Conservation (phyloP, 2,113 vertebrate species). For the Poeciliopsis prolifica region DNA sequence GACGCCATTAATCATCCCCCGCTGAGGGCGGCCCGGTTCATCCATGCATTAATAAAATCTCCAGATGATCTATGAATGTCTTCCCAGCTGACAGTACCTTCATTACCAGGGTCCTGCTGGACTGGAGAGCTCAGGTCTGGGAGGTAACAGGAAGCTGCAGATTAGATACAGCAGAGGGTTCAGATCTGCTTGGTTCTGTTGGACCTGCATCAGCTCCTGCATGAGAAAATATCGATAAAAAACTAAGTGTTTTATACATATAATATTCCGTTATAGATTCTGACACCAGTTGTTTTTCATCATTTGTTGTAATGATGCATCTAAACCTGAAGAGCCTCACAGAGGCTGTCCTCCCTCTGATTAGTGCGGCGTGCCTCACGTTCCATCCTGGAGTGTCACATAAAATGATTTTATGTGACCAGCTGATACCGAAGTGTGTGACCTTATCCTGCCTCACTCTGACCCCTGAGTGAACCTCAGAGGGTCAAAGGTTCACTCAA, state of each 20-base stretch:
- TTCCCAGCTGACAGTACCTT: slow-evolving; percentile 60
- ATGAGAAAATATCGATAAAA: neutral
- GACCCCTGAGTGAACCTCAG: too few relatives aligned
- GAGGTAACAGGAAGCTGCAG: slow-evolving; percentile 22
- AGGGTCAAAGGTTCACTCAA: too few relatives aligned
- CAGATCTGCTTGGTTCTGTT: neutral
- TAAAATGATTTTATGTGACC: slow-evolving; percentile 32
- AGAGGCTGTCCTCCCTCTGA: neutral
- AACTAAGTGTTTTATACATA: too few relatives aligned
- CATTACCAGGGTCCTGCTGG: slow-evolving; percentile 51
- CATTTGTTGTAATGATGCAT: neutral
- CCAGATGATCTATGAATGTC: slow-evolving; percentile 75
- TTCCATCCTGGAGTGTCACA: slow-evolving; percentile 19
- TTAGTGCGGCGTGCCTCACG: too few relatives aligned
- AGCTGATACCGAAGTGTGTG: neutral
- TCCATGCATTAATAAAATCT: slow-evolving; percentile 76
- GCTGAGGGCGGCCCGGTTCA: slow-evolving; percentile 49
- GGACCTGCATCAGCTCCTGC: neutral
- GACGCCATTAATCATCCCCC: slow-evolving; percentile 78
- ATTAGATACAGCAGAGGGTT: neutral
- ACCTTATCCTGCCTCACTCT: too few relatives aligned
- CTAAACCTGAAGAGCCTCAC: neutral
- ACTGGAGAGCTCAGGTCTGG: slow-evolving; percentile 24
- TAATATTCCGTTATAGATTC: too few relatives aligned
- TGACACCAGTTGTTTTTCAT: neutral